Percentiles rank a stretch among this genome's conserved stretches.
Conservation (phyloP, 2,888 invertebrate species). For the Teinopalpus imperialis region DNA sequence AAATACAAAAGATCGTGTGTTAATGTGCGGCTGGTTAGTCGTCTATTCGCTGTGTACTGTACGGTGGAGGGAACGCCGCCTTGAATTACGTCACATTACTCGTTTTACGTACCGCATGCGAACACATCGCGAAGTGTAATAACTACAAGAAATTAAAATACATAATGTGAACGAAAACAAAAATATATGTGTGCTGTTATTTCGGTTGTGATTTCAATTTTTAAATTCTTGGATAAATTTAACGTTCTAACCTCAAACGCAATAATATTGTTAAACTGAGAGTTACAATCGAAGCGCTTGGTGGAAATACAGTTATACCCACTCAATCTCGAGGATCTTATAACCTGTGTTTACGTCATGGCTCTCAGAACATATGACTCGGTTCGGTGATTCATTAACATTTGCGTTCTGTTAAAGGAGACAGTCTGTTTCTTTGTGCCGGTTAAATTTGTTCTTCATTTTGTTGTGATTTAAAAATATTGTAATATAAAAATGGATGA, state of each 20-base stretch:
- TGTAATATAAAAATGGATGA: slow-evolving; percentile 78
- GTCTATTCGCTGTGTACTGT: slow-evolving; percentile 44
- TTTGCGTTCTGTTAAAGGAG: slow-evolving; percentile 4
- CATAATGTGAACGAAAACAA: not conserved
- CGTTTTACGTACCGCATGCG: slow-evolving; percentile 24
- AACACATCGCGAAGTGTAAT: slow-evolving; percentile 13
- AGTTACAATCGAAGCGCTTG: not conserved
- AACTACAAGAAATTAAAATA: slow-evolving; percentile 6
- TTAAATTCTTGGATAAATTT: not conserved
- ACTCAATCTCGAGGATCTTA: slow-evolving; percentile 20
- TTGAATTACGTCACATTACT: slow-evolving; percentile 65
- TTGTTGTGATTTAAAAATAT: slow-evolving; percentile 14
- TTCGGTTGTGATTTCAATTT: slow-evolving; percentile 2
- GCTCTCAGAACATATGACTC: slow-evolving; percentile 59
- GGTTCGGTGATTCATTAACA: slow-evolving; percentile 56
- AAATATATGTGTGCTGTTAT: not conserved
- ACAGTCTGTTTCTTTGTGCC: not conserved
- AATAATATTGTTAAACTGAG: not conserved
- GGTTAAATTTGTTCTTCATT: not conserved
- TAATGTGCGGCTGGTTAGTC: slow-evolving; percentile 53
- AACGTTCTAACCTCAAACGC: slow-evolving; percentile 13
- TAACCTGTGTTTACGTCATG: slow-evolving; percentile 63
- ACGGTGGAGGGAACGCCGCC: slow-evolving; percentile 35
- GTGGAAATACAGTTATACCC: slow-evolving; percentile 15
- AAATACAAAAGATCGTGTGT: slow-evolving; percentile 30